These are phyloP conservation scores for Ephialtes manifestator DNA, from an alignment of 2,888 invertebrate species.

Conservation along the genomic window DNA sequence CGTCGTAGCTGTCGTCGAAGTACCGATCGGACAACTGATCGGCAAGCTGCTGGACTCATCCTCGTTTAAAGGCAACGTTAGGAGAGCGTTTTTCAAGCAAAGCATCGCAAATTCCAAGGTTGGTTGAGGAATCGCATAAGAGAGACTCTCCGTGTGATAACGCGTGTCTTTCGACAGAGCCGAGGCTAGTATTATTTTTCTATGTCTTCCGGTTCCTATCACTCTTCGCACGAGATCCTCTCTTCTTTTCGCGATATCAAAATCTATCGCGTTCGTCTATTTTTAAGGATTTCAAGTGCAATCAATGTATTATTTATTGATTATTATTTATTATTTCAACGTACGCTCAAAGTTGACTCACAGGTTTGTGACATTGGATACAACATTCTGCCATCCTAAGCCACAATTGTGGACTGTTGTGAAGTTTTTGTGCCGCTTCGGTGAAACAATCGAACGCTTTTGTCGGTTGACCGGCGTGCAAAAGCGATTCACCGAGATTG, in stretches of 20 bases:
- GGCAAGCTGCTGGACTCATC: slow-evolving; percentile 77
- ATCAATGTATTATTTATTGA: background rate
- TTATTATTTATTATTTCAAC: background rate
- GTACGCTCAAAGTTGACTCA: slow-evolving; percentile 81
- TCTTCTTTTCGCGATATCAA: slow-evolving; percentile 88
- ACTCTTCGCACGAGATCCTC: slow-evolving; percentile 88
- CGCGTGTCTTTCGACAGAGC: slow-evolving; percentile 87
- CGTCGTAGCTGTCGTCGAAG: slow-evolving; percentile 30
- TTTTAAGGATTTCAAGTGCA: background rate
- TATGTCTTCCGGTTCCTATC: slow-evolving; percentile 88
- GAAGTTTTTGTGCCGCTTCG: slow-evolving; percentile 94
- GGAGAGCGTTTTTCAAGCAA: slow-evolving; percentile 94
- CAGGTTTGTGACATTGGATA: slow-evolving; percentile 90
- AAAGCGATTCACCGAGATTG: slow-evolving; percentile 94
- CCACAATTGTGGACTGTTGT: slow-evolving; percentile 96
- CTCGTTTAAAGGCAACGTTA: slow-evolving; percentile 88
- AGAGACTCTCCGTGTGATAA: slow-evolving; percentile 89
- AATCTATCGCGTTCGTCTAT: slow-evolving; percentile 89
- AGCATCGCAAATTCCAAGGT: slow-evolving; percentile 96
- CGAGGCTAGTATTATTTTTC: slow-evolving; percentile 89
- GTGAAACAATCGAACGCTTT: slow-evolving; percentile 97
- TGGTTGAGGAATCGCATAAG: slow-evolving; percentile 94
- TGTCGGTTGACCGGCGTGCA: slow-evolving; percentile 92
- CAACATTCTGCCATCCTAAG: slow-evolving; percentile 97
- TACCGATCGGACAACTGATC: slow-evolving; percentile 67